Evolutionary conservation across 2,888 invertebrate genomes (phyloP).

Genomic region (Blera fallax): DNA sequence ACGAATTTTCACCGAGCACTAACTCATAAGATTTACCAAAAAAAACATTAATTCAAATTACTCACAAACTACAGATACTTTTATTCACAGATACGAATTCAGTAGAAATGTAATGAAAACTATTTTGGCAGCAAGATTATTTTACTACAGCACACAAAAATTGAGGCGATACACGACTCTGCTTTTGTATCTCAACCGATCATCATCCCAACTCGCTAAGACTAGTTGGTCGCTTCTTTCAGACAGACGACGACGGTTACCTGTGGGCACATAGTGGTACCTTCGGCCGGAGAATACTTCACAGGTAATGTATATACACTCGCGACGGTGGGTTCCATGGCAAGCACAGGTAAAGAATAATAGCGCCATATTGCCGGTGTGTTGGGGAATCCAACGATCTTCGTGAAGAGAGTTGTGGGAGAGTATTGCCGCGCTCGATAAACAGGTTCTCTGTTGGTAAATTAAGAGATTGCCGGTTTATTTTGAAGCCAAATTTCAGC

Average conservation of each 20-base stretch:
- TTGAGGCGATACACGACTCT: constrained; percentile 25
- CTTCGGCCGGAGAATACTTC: constrained; percentile 10
- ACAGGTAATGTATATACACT: constrained; percentile 16
- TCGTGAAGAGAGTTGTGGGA: constrained; percentile 54
- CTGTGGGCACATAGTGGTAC: constrained; percentile 52
- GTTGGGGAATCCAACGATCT: constrained; percentile 7
- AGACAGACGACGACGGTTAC: constrained; percentile 40
- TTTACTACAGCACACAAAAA: constrained; percentile 28
- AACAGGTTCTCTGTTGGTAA: constrained; percentile 34
- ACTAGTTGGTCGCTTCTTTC: constrained; percentile 69
- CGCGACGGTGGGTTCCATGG: constrained; percentile 15
- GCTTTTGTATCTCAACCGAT: constrained; percentile 58
- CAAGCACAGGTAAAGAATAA: constrained; percentile 39
- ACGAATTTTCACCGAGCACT: neutral
- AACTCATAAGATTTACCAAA: neutral
- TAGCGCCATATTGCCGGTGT: constrained; percentile 50
- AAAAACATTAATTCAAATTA: neutral
- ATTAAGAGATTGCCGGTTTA: constrained; percentile 33
- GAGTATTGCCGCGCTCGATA: constrained; percentile 2
- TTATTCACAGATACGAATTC: neutral
- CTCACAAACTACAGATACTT: neutral
- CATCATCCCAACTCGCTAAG: constrained; percentile 65
- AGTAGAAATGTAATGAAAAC: neutral
- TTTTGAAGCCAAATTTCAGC: neutral
- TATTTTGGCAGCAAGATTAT: constrained; percentile 20